Conservation (phyloP, 2,888 invertebrate genomes). For the Apamea crenata region DNA sequence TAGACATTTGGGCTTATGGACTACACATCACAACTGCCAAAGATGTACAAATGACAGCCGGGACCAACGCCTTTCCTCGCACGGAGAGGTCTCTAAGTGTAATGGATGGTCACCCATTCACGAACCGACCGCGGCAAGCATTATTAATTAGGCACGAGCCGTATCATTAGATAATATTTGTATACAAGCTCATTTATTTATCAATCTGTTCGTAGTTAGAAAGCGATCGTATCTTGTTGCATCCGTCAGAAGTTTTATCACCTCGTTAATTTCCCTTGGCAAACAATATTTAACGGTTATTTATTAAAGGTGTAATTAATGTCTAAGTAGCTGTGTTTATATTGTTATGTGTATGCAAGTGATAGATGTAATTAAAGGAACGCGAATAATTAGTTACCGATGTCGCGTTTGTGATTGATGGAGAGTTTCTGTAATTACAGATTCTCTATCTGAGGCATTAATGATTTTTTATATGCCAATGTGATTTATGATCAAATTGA, state of each 20-base stretch:
- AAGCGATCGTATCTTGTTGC: slow-evolving; percentile 33
- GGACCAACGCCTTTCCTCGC: background rate
- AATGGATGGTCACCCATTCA: background rate
- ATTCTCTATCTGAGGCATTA: background rate
- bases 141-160: background rate
- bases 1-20: background rate
- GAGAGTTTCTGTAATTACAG: background rate
- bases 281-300: slow-evolving; percentile 14
- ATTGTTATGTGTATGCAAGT: slow-evolving; percentile 1
- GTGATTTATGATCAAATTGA: background rate
- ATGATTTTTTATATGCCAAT: background rate
- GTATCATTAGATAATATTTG: background rate
- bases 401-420: background rate
- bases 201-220: slow-evolving; percentile 39
- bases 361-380: background rate
- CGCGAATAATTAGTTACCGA: background rate
- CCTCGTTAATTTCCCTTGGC: slow-evolving; percentile 48
- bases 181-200: slow-evolving; percentile 16
- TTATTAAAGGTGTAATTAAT: slow-evolving; percentile 10
- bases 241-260: slow-evolving; percentile 35
- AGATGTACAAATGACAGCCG: background rate
- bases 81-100: background rate
- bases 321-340: background rate
- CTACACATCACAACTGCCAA: background rate
- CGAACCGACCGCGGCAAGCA: too few species aligned